These are phyloP conservation scores for Erythrocercus mccallii DNA, from an alignment of 2,113 vertebrate species.

Conservation along the genomic window DNA sequence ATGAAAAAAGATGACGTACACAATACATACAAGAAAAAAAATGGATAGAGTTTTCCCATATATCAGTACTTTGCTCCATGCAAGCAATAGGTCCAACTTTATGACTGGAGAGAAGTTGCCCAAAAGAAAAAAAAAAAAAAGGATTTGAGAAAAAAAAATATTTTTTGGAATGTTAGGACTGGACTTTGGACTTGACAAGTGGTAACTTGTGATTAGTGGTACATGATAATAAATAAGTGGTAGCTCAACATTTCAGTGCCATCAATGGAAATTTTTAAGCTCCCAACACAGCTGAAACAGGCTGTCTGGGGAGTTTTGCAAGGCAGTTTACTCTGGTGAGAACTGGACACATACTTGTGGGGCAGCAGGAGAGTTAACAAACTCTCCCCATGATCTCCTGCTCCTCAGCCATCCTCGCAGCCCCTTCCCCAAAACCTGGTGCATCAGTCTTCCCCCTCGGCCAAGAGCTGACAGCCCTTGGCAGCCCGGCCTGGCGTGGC, in stretches of 20 bases:
- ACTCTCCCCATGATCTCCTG: not conserved
- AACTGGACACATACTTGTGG: not conserved
- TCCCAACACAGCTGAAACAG: not conserved
- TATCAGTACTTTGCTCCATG: not conserved
- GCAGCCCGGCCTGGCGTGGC: accelerated
- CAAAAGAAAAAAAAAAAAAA: not conserved
- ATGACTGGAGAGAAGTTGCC: not conserved
- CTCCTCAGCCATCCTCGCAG: not conserved
- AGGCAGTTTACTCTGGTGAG: not conserved
- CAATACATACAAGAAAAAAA: not conserved
- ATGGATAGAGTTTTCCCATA: not conserved
- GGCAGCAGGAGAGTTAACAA: not conserved
- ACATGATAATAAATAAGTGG: not conserved
- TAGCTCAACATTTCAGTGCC: not conserved
- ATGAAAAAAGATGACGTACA: not conserved
- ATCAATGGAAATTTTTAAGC: not conserved
- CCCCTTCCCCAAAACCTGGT: not conserved
- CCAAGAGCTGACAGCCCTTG: not conserved
- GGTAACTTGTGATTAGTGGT: not conserved
- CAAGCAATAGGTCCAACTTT: not conserved
- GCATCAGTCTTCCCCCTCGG: not conserved
- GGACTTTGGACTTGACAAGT: not conserved
- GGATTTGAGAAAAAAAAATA: not conserved
- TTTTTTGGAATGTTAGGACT: not conserved
- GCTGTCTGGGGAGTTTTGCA: not conserved